These are phyloP conservation scores for Chaetogeoica ovagalla DNA, from an alignment of 2,888 invertebrate genomes.

Conservation along the genomic window DNA sequence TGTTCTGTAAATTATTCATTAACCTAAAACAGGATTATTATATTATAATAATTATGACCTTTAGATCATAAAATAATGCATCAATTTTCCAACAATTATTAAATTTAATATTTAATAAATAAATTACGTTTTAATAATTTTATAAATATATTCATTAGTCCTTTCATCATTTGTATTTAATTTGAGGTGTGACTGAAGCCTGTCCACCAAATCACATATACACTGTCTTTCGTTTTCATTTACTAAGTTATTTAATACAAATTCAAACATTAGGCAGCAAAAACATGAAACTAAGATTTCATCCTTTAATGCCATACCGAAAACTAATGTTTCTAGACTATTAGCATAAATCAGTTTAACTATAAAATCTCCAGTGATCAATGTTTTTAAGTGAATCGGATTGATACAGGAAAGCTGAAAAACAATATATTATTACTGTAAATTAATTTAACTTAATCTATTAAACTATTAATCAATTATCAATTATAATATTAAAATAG, in stretches of 20 bases:
- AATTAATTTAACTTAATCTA: too few species aligned
- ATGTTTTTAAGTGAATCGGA: conserved; percentile 16
- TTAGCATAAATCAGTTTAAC: conserved; percentile 30
- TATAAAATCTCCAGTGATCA: background rate
- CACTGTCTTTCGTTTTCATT: conserved; percentile 6
- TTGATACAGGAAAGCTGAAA: conserved; percentile 40
- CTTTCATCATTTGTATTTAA: conserved; percentile 17
- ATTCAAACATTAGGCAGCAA: conserved; percentile 40
- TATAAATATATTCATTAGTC: conserved; percentile 7
- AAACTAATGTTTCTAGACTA: conserved; percentile 13
- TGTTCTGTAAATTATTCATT: background rate
- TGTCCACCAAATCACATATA: conserved; percentile 18
- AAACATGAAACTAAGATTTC: conserved; percentile 20
- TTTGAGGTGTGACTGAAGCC: conserved; percentile 30
- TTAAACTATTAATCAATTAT: too few species aligned
- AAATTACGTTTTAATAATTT: conserved; percentile 34
- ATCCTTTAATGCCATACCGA: conserved; percentile 27
- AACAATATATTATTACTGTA: background rate
- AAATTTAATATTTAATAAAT: conserved; percentile 8
- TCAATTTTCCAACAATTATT: background rate
- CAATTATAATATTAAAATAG: too few species aligned
- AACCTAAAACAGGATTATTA: conserved; percentile 20
- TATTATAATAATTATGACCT: background rate
- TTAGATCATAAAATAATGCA: background rate
- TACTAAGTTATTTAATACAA: conserved; percentile 21